Evolutionary conservation across 2,113 vertebrate genomes (phyloP).

Genomic region (Enhydra lutris): DNA sequence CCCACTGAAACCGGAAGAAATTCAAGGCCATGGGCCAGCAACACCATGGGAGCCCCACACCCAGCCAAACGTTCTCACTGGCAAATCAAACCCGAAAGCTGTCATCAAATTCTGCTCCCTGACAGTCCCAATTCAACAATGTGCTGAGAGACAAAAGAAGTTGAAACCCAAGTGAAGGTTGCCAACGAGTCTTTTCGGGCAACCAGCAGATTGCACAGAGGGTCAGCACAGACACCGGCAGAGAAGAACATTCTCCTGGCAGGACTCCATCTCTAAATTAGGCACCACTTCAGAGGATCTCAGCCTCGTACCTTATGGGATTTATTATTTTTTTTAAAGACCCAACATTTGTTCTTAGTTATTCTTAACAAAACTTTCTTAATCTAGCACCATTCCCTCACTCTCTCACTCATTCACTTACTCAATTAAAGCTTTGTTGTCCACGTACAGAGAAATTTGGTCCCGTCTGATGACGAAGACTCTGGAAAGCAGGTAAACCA

Average conservation of each 20-base stretch:
- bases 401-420: background rate
- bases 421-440: background rate
- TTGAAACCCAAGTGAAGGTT: background rate
- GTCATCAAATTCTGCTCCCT: constrained; percentile 55
- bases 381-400: background rate
- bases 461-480: background rate
- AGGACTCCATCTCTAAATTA: background rate
- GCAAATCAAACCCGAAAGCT: constrained; percentile 49
- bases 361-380: background rate
- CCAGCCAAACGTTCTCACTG: constrained; percentile 24
- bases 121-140: background rate
- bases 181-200: background rate
- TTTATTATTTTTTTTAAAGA: background rate
- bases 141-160: constrained; percentile 11
- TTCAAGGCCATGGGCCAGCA: constrained; percentile 36
- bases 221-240: background rate
- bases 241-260: background rate
- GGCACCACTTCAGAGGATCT: background rate
- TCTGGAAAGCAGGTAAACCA: background rate
- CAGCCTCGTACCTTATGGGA: background rate
- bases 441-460: background rate
- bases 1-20: background rate
- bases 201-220: constrained; percentile 30
- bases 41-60: background rate
- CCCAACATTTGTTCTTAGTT: constrained; percentile 51